Evolutionary conservation across 2,113 vertebrate genomes (phyloP).

Genomic region (Donacobius atricapilla): DNA sequence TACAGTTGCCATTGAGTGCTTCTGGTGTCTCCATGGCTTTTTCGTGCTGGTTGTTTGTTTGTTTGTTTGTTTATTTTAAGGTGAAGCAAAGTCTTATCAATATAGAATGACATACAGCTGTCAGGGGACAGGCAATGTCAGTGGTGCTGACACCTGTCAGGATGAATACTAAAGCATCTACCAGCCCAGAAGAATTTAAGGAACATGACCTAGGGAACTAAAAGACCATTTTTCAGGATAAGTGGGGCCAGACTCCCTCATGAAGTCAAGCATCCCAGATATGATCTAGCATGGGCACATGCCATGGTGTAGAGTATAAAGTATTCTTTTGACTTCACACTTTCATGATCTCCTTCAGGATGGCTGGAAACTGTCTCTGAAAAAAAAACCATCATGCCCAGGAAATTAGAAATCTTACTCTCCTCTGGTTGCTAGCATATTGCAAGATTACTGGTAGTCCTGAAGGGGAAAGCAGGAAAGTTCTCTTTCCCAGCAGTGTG

Average conservation of each 20-base stretch:
- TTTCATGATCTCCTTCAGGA: not conserved
- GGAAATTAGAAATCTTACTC: not conserved
- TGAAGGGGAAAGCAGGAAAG: not conserved
- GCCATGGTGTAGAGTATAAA: not conserved
- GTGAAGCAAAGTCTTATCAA: not conserved
- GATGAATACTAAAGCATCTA: not conserved
- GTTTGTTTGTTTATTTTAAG: not conserved
- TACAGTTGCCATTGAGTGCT: not conserved
- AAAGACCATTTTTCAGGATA: not conserved
- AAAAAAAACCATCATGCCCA: not conserved
- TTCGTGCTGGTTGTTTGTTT: not conserved
- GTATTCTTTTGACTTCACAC: not conserved
- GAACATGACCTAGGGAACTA: not conserved
- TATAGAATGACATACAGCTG: not conserved
- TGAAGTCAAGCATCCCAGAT: not conserved
- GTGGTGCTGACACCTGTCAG: not conserved
- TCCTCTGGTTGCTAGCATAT: not conserved
- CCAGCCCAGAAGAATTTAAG: not conserved
- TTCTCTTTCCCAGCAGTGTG: not conserved
- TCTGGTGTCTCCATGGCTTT: not conserved
- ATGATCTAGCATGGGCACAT: not conserved
- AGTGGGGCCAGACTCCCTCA: not conserved
- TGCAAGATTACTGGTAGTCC: accelerated
- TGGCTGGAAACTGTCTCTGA: not conserved
- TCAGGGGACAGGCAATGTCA: not conserved